A percentile compares a stretch with the other conserved stretches of the same genome.
These are phyloP conservation scores for Crossoptilon crossoptilon DNA, from an alignment of 2,797 vertebrate genomes.

Conservation along the genomic window DNA sequence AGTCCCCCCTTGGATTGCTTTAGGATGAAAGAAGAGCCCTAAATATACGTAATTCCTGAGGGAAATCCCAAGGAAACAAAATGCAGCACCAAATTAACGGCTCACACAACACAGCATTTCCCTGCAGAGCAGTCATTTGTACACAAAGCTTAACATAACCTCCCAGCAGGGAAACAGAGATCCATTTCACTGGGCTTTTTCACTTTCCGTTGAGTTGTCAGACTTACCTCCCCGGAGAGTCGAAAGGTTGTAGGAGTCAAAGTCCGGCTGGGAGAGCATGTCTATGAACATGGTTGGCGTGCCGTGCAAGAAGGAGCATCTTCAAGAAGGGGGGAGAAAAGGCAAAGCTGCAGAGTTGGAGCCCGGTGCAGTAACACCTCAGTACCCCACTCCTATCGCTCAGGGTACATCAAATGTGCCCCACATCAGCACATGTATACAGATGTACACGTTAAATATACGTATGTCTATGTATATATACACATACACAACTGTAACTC, in stretches of 20 bases:
- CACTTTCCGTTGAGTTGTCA: background rate
- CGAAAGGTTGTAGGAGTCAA: conserved; percentile 84
- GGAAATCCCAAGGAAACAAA: background rate
- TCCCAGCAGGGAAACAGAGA: background rate
- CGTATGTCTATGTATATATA: accelerated
- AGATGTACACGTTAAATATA: accelerated
- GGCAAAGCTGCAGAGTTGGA: background rate
- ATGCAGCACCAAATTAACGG: background rate
- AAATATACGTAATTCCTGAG: background rate
- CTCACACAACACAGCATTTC: background rate
- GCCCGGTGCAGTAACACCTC: background rate
- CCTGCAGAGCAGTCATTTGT: background rate
- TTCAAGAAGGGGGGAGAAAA: conserved; percentile 54
- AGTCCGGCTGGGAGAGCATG: conserved; percentile 85
- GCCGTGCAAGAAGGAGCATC: conserved; percentile 83
- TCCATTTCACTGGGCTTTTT: background rate
- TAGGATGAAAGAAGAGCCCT: background rate
- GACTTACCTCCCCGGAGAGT: conserved; percentile 84
- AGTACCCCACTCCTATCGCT: accelerated
- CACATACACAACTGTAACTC: background rate
- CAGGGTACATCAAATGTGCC: accelerated
- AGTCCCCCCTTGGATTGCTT: background rate
- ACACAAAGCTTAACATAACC: background rate
- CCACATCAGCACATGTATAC: accelerated
- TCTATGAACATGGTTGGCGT: conserved; percentile 96